Evolutionary conservation across 2,888 invertebrate species (phyloP).

Genomic region (Rugalucina vietnamica): DNA sequence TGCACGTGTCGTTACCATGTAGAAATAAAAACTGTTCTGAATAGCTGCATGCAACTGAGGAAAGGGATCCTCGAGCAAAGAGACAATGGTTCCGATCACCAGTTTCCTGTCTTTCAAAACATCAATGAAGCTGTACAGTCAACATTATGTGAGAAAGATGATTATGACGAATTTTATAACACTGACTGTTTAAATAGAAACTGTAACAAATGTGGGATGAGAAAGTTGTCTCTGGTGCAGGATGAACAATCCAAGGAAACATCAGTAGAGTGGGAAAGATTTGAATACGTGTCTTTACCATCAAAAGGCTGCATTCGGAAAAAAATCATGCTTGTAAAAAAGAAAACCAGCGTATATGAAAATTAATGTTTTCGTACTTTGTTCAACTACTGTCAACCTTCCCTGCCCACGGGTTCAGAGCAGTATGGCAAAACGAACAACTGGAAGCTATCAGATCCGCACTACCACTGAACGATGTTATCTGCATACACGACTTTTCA

Average conservation of each 20-base stretch:
- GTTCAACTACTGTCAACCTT: background rate
- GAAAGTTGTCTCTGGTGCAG: background rate
- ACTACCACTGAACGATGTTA: background rate
- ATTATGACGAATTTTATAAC: background rate
- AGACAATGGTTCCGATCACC: too few species aligned
- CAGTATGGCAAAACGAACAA: background rate
- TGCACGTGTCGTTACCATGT: background rate
- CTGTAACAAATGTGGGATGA: background rate
- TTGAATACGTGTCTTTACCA: background rate
- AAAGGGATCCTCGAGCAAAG: too few species aligned
- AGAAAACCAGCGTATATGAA: background rate
- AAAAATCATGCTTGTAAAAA: background rate
- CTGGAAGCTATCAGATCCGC: background rate
- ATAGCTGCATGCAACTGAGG: background rate
- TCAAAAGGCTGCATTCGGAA: background rate
- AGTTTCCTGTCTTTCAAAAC: background rate
- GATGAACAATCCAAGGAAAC: background rate
- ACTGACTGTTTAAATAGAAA: background rate
- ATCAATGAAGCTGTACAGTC: background rate
- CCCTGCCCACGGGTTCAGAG: background rate
- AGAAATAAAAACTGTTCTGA: background rate
- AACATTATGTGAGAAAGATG: background rate
- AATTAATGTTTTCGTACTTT: background rate
- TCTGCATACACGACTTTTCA: conserved; percentile 10
- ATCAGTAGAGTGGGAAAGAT: background rate